phyloP scores from a whole-genome alignment of 2,113 vertebrate genomes.

The Chionodraco myersi region DNA sequence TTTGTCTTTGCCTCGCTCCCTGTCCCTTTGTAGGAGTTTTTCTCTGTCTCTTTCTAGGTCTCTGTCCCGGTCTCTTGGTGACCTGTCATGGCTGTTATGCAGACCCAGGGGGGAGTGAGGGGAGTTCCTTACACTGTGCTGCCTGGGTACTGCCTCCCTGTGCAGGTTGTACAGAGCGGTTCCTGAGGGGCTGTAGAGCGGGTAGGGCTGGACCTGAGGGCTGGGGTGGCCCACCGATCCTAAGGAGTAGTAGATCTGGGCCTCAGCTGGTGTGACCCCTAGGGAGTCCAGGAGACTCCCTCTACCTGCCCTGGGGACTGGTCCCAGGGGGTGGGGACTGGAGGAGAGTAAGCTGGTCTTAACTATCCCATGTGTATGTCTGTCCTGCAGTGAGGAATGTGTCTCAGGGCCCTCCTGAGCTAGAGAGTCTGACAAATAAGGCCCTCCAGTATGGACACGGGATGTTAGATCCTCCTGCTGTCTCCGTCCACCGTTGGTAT shows the following conservation, averaged over 20 bases:
- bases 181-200: conserved; percentile 76
- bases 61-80: conserved; percentile 66
- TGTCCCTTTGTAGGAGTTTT: conserved; percentile 54
- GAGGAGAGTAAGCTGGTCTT: conserved; percentile 70
- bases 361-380: conserved; percentile 64
- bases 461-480: conserved; percentile 74
- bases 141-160: conserved; percentile 71
- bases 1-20: conserved; percentile 65
- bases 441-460: conserved; percentile 57
- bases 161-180: conserved; percentile 74
- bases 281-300: conserved; percentile 68
- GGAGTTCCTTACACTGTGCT: conserved; percentile 73
- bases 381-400: conserved; percentile 82
- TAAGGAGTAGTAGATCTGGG: conserved; percentile 83
- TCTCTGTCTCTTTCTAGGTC: conserved; percentile 68
- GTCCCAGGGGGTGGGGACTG: conserved; percentile 70
- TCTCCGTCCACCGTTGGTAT: conserved; percentile 79
- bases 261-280: conserved; percentile 71
- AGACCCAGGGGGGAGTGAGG: conserved; percentile 74
- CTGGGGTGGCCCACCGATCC: conserved; percentile 73
- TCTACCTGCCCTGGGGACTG: conserved; percentile 72
- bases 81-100: conserved; percentile 80
- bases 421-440: conserved; percentile 70
- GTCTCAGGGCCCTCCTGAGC: conserved; percentile 73
- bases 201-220: conserved; percentile 66